Conservation (phyloP, 2,113 vertebrate species). For the Drymodes brunneopygia region DNA sequence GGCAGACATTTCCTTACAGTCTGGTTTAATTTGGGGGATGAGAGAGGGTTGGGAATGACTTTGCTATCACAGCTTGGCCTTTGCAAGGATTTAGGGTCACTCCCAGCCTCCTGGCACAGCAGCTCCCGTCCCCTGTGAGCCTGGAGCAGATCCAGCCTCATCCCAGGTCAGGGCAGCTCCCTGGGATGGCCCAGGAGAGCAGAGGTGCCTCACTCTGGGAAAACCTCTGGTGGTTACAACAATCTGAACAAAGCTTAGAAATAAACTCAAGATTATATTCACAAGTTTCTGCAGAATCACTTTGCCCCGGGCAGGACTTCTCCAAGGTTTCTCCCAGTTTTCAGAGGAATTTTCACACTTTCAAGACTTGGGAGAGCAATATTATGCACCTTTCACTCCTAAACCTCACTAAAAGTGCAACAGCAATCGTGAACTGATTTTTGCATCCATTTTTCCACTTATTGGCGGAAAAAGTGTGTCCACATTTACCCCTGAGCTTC, state of each 20-base stretch:
- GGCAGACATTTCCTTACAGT: not conserved
- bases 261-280: too few relatives aligned
- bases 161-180: not conserved
- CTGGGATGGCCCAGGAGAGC: not conserved
- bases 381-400: not conserved
- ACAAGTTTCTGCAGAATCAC: not conserved
- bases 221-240: not conserved
- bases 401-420: not conserved
- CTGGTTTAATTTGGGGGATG: not conserved
- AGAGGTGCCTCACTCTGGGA: not conserved
- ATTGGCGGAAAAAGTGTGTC: not conserved
- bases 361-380: fast-evolving
- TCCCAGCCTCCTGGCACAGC: not conserved
- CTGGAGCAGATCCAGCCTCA: not conserved
- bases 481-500: not conserved
- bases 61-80: not conserved
- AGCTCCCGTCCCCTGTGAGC: fast-evolving
- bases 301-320: not conserved
- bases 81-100: not conserved
- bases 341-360: not conserved
- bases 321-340: not conserved
- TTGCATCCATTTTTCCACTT: not conserved
- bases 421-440: not conserved
- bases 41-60: not conserved
- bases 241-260: not conserved